These are phyloP conservation scores for Acridotheres tristis DNA, from an alignment of 2,797 vertebrate species.

Conservation along the genomic window DNA sequence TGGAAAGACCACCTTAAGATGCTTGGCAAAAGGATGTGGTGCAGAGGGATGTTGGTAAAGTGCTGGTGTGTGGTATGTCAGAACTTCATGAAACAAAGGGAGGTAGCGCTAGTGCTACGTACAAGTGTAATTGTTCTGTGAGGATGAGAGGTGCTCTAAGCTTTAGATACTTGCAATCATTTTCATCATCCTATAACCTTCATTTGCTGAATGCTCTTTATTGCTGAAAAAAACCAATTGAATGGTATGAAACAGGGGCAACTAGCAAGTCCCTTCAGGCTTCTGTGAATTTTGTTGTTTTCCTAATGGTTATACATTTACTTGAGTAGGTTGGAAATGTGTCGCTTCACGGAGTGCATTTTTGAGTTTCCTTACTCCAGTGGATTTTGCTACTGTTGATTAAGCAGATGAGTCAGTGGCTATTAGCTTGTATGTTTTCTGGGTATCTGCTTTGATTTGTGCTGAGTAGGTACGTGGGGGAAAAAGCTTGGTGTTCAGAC, in stretches of 20 bases:
- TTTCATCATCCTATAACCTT: not conserved
- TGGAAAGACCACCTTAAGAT: not conserved
- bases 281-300: constrained; percentile 29
- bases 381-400: constrained; percentile 9
- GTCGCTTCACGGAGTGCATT: not conserved
- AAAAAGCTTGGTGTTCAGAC: not conserved
- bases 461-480: not conserved
- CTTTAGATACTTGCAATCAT: not conserved
- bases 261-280: not conserved
- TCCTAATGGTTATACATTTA: not conserved
- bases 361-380: not conserved
- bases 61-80: not conserved
- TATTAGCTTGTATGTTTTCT: constrained; percentile 24
- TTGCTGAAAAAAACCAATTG: not conserved
- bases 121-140: not conserved
- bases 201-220: not conserved
- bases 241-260: not conserved
- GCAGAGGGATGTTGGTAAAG: not conserved
- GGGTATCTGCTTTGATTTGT: not conserved
- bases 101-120: not conserved
- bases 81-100: not conserved
- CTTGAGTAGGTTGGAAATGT: not conserved
- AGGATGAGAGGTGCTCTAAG: not conserved
- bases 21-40: not conserved
- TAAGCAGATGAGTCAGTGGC: not conserved